Base-by-base conservation (phyloP, 1,140 invertebrate species). In the Neelides sp. region DNA sequence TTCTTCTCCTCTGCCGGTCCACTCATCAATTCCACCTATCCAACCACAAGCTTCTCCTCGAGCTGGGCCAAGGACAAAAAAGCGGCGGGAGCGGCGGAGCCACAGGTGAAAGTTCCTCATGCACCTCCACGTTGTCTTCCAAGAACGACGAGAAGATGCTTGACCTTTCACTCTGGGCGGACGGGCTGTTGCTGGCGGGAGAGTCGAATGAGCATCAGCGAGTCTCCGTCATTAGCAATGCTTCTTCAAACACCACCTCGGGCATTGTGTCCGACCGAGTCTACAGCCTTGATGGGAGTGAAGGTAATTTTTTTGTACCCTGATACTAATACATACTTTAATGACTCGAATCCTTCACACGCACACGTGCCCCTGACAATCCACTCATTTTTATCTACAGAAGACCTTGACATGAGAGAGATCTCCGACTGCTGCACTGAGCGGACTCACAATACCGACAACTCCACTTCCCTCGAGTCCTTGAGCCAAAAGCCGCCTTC, bases 21-120 rank as follows among this genome's bases (percentile, higher is more conserved):
- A 92, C 88, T 5, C 91, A 95, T 71, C 87, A 92, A 67, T 94
- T 94, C 70, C 87, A 85, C 61, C 87, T 94, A 85, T 83, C 85
- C 22, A 58, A 49, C 40, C 50, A 55, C 20, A 52, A 54, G 30
- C 36, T 52, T 24, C 47, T 54, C n/a, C 42, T 49, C 23, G 17
- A 22, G 36, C 7, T 8, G 8, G 13, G 44, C n/a, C 28, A 8
- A 32, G 7, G n/a, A 32, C 10, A 17, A 28, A 36, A 22, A 23
- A 50, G 35, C 61, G 59, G 47, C 52, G 62, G 24, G 41, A 48
- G 26, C 30, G 55, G 51, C 44, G 54, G 45, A 17, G 50, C 55
- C 15, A 42, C 55, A 12, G 51, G 48, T 37, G 55, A 37, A 41
- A 41, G 42, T 48, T 51, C 47, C 15, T 52, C 54, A 43, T 48